A percentile compares a stretch with the other conserved stretches of the same genome.
Conservation (phyloP, 1,140 invertebrate species). For the Drosophila mauritiana region DNA sequence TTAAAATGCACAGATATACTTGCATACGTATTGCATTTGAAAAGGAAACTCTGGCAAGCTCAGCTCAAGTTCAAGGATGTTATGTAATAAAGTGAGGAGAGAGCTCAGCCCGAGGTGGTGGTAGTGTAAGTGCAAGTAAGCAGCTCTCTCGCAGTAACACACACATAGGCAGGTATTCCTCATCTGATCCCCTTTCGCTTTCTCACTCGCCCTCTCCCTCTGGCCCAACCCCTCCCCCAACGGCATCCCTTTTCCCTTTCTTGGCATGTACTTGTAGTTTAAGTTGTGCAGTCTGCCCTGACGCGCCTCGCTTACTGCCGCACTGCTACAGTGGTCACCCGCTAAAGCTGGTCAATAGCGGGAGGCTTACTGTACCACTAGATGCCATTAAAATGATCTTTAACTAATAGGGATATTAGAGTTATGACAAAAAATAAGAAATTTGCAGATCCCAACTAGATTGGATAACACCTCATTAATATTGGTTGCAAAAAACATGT, state of each 20-base stretch:
- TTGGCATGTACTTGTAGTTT: conserved; percentile 47
- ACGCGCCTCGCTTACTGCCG: conserved; percentile 63
- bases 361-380: background rate
- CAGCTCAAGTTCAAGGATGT: conserved; percentile 84
- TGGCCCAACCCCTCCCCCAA: background rate
- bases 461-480: too few species aligned
- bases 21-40: conserved; percentile 11
- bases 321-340: conserved; percentile 14
- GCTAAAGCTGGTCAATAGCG: background rate
- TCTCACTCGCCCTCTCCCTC: conserved; percentile 22
- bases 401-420: too few species aligned
- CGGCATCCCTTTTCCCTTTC: conserved; percentile 2
- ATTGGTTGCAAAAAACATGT: too few species aligned
- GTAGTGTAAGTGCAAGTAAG: conserved; percentile 19
- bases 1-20: background rate
- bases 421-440: too few species aligned
- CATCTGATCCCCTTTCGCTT: conserved; percentile 49
- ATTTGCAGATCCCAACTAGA: background rate
- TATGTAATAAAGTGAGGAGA: conserved; percentile 72
- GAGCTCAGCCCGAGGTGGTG: conserved; percentile 12
- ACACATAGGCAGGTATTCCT: conserved; percentile 7
- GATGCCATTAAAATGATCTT: too few species aligned
- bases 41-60: conserved; percentile 54
- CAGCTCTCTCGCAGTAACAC: conserved; percentile 21
- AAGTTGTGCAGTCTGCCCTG: conserved; percentile 71